Base-by-base conservation (phyloP, 2,888 invertebrate species). In the Acleris laterana region DNA sequence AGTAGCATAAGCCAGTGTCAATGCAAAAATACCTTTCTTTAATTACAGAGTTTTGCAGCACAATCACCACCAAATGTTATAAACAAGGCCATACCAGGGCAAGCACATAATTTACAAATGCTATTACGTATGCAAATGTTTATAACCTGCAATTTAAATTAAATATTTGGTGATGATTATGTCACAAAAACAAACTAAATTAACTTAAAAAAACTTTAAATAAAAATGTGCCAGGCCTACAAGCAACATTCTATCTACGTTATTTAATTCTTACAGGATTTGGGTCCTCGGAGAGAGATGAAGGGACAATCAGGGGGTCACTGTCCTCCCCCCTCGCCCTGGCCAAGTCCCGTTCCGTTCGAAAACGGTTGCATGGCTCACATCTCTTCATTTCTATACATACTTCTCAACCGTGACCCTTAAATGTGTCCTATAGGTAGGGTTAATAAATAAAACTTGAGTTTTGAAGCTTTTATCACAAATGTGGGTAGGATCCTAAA, bases 341-440 rank as follows among this genome's bases (percentile, higher is more conserved):
- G 71, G 79, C 80, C 63, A 75, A 77, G 65, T 80, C 85, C 83
- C 85, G 81, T 73, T 89, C 87, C 68, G 86, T 80, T 78, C 84
- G 86, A 71, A 75, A 77, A 78, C 83, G 83, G 84, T 87, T 87
- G 77, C 80, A 84, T 72, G 85, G 85, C 84, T 90, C 90, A 84
- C 78, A 78, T 77, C 84, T 90, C 91, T 88, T 91, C 92, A 92
- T 92, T 81, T 84, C 88, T 90, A 91, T 77, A 87, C 92, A 92
- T 91, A 89, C 87, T 90, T 89, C 87, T 84, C 75, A 85, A 87
- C 89, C 87, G 87, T 79, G 83, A 88, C 88, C 88, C 84, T 78
- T 78, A 84, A 87, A 81, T 80, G 77, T 70, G 83, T 83, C 86
- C 86, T 79, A 83, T 76, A 80, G 80, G 73, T 77, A 68, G 64